These are phyloP conservation scores for Phenacoccus solenopsis DNA, from an alignment of 1,140 invertebrate species.

Conservation along the genomic window DNA sequence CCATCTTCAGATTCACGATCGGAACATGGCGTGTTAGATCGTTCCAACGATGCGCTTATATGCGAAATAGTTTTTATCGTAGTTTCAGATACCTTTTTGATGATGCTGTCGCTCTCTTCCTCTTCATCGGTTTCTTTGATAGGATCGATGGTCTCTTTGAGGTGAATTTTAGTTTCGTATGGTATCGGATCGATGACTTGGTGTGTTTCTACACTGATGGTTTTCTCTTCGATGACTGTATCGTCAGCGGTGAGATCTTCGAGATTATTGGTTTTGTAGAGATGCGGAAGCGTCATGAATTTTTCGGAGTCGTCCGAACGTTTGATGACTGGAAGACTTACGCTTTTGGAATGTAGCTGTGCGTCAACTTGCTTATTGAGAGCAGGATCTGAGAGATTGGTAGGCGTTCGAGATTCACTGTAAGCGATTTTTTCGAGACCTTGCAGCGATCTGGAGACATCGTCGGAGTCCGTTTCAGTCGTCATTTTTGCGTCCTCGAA, in stretches of 20 bases:
- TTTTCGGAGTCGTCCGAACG: background rate
- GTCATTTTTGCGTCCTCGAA: background rate
- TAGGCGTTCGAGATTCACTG: background rate
- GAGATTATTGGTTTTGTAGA: background rate
- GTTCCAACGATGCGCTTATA: background rate
- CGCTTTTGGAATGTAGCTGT: background rate
- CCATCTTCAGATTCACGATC: background rate
- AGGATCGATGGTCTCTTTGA: background rate
- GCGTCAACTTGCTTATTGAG: background rate
- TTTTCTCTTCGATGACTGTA: background rate
- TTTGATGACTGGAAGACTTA: background rate
- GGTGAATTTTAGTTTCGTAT: too few relatives aligned
- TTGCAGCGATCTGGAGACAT: background rate
- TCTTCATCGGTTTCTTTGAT: background rate
- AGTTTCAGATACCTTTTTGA: background rate
- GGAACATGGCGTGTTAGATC: background rate
- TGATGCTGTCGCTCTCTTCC: background rate
- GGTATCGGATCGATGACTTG: too few relatives aligned
- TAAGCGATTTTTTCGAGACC: background rate
- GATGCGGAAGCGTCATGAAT: background rate
- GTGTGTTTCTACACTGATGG: background rate
- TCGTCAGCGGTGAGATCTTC: background rate
- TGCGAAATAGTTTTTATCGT: background rate
- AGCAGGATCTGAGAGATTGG: background rate
- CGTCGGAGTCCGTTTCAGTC: background rate